Conservation (phyloP, 2,888 invertebrate species). For the Meteorus colon region DNA sequence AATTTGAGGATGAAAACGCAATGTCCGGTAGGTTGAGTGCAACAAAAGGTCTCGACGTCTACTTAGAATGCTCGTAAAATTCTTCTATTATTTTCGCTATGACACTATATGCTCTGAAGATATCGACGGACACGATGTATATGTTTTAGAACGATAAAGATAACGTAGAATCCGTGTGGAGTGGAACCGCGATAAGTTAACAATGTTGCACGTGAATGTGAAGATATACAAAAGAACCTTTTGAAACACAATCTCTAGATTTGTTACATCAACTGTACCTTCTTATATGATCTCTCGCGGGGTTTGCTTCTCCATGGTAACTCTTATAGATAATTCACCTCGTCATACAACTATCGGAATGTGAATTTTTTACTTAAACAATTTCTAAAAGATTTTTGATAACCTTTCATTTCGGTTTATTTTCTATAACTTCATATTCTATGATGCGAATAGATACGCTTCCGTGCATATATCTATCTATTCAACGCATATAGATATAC, state of each 20-base stretch:
- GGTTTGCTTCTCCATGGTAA: slow-evolving; percentile 57
- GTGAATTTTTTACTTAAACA: slow-evolving; percentile 11
- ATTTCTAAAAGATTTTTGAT: not conserved
- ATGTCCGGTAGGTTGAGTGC: slow-evolving; percentile 20
- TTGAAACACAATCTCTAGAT: slow-evolving; percentile 57
- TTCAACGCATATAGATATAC: no score
- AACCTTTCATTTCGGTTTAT: no score
- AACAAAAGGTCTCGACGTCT: not conserved
- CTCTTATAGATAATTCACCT: slow-evolving; percentile 45
- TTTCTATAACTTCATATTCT: no score
- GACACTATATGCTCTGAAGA: not conserved
- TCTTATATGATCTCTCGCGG: slow-evolving; percentile 55
- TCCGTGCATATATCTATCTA: not conserved
- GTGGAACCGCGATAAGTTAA: not conserved
- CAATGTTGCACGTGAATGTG: slow-evolving; percentile 11
- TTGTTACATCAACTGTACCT: slow-evolving; percentile 57
- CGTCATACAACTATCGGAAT: slow-evolving; percentile 10
- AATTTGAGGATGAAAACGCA: slow-evolving; percentile 24
- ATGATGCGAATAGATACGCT: no score
- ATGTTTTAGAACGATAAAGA: slow-evolving; percentile 50
- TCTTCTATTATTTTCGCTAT: not conserved
- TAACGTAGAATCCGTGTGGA: slow-evolving; percentile 48
- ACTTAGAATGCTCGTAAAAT: slow-evolving; percentile 47
- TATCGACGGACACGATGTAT: slow-evolving; percentile 40
- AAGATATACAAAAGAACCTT: slow-evolving; percentile 26